These are phyloP conservation scores for Sebastes taczanowskii DNA, from an alignment of 2,797 vertebrate species.

Conservation along the genomic window DNA sequence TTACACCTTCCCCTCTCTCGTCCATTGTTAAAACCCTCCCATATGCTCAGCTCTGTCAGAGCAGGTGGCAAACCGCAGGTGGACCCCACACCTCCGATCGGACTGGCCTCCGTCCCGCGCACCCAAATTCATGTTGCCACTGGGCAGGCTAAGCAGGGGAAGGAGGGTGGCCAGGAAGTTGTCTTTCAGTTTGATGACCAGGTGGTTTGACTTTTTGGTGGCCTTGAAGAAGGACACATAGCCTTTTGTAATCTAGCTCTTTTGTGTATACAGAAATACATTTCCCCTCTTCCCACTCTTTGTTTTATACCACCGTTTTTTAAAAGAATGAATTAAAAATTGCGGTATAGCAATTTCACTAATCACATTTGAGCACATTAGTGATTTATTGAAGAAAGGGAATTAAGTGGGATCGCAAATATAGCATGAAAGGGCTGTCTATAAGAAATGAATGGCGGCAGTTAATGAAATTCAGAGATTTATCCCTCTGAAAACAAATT, in stretches of 20 bases:
- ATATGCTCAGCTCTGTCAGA: slow-evolving; percentile 62
- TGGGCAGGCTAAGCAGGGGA: slow-evolving; percentile 6
- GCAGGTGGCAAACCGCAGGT: slow-evolving; percentile 76
- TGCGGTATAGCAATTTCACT: slow-evolving; percentile 42
- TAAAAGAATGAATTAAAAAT: slow-evolving; percentile 44
- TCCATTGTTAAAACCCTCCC: slow-evolving; percentile 56
- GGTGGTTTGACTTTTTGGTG: slow-evolving; percentile 31
- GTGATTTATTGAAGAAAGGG: slow-evolving; percentile 47
- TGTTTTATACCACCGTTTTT: slow-evolving; percentile 23
- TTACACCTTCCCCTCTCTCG: slow-evolving; percentile 21
- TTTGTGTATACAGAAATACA: slow-evolving; percentile 17
- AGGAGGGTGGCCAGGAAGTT: slow-evolving; percentile 17
- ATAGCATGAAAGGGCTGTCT: slow-evolving; percentile 10
- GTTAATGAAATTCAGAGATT: slow-evolving; percentile 49
- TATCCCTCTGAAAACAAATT: slow-evolving; percentile 44
- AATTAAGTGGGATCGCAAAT: slow-evolving; percentile 46
- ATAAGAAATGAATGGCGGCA: slow-evolving; percentile 30
- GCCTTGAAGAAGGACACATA: slow-evolving; percentile 31
- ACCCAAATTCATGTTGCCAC: slow-evolving; percentile 32
- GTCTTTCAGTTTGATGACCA: slow-evolving; percentile 19
- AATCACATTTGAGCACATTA: slow-evolving; percentile 56
- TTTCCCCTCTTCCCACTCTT: slow-evolving; percentile 7
- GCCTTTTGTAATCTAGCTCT: slow-evolving; percentile 12
- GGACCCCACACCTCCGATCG: slow-evolving; percentile 47
- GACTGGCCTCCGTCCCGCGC: slow-evolving; percentile 30